Conservation (phyloP, 2,113 vertebrate species). For the Lichenostomus cassidix region DNA sequence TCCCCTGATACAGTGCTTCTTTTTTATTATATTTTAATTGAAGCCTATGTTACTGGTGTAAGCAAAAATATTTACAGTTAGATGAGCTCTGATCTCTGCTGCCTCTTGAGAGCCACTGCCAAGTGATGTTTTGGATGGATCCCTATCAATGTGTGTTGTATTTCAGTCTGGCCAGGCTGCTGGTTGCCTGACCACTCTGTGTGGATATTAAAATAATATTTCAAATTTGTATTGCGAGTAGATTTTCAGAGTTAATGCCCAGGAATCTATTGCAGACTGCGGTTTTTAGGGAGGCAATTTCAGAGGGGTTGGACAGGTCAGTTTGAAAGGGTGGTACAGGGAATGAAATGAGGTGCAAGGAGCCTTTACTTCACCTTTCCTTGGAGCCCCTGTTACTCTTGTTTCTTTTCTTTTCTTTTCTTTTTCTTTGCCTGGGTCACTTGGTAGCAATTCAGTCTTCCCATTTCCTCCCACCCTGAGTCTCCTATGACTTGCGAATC, state of each 20-base stretch:
- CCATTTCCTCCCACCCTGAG: background rate
- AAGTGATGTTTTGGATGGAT: background rate
- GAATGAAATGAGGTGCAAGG: background rate
- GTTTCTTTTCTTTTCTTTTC: background rate
- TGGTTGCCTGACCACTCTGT: background rate
- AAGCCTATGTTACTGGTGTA: background rate
- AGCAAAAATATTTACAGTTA: background rate
- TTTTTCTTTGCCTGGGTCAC: background rate
- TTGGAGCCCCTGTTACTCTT: background rate
- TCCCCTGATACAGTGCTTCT: background rate
- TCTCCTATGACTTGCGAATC: background rate
- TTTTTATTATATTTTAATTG: background rate
- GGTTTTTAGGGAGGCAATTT: background rate
- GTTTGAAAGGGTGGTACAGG: background rate
- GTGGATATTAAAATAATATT: background rate
- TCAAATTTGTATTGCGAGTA: background rate
- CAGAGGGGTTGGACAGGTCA: background rate
- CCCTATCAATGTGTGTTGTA: background rate
- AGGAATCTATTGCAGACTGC: background rate
- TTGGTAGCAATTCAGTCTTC: background rate
- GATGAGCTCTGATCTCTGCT: background rate
- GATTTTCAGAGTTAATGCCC: background rate
- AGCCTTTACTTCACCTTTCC: background rate
- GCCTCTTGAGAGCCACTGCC: fast-evolving
- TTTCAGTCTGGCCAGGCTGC: background rate